Percentiles rank a stretch among this genome's conserved stretches.
These are phyloP conservation scores for Tragopan temminckii DNA, from an alignment of 2,797 vertebrate genomes.

Conservation along the genomic window DNA sequence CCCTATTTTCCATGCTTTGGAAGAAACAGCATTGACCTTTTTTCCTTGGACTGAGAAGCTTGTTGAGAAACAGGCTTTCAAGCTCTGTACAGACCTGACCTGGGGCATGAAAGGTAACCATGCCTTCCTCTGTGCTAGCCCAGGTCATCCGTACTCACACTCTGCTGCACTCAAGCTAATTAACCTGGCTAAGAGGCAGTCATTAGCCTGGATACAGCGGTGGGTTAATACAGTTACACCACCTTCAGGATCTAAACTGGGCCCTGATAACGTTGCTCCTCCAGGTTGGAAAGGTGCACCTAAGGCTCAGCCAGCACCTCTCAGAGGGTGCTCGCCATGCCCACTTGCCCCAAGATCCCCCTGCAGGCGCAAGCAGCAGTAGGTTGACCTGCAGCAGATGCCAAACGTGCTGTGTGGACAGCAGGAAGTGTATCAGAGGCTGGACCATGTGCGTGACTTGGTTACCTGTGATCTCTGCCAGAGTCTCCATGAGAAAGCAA, in stretches of 20 bases:
- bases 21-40: neutral
- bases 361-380: fast-evolving
- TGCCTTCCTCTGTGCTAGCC: neutral
- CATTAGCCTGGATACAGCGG: neutral
- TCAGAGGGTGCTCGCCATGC: neutral
- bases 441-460: neutral
- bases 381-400: neutral
- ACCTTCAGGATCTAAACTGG: neutral
- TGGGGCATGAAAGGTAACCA: neutral
- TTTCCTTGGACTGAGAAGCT: neutral
- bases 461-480: neutral
- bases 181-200: neutral
- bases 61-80: neutral
- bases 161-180: neutral
- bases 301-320: neutral
- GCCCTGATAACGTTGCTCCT: neutral
- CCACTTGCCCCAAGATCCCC: neutral
- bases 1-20: neutral
- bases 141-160: neutral
- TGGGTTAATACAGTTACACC: neutral
- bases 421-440: neutral
- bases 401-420: neutral
- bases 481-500: neutral
- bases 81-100: neutral
- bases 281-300: neutral